These are phyloP conservation scores for Hylaea fasciaria DNA, from an alignment of 2,888 invertebrate genomes.

Conservation along the genomic window DNA sequence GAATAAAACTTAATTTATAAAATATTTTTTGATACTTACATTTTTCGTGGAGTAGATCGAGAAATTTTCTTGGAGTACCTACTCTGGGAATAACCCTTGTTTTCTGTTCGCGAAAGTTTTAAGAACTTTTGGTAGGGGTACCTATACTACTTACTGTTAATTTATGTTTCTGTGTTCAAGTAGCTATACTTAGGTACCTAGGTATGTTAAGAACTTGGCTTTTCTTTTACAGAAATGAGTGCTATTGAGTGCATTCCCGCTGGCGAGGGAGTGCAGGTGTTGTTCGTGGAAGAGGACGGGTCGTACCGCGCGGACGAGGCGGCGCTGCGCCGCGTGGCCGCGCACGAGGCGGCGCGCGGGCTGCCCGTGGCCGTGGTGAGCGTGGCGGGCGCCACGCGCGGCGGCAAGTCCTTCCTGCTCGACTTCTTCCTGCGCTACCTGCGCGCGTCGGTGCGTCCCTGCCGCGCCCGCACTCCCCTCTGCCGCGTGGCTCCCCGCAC, in stretches of 20 bases:
- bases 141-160: too few species aligned
- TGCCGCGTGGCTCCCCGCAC: too few species aligned
- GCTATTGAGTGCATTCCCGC: not conserved
- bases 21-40: too few species aligned
- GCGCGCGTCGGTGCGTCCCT: constrained; percentile 49
- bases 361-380: constrained; percentile 54
- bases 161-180: too few species aligned
- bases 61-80: too few species aligned
- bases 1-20: too few species aligned
- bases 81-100: too few species aligned
- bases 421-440: constrained; percentile 59
- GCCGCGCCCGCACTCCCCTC: too few species aligned
- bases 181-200: too few species aligned
- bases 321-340: constrained; percentile 39
- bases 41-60: too few species aligned
- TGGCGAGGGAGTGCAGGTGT: constrained; percentile 45
- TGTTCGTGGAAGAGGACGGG: constrained; percentile 40
- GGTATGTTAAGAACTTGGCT: not conserved
- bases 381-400: constrained; percentile 59
- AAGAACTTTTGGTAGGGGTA: too few species aligned
- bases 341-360: constrained; percentile 27
- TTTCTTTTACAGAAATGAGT: not conserved
- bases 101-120: too few species aligned
- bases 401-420: constrained; percentile 61
- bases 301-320: constrained; percentile 44